Evolutionary conservation across 2,113 vertebrate genomes (phyloP), one percentile per base, ranked within the genome.

Genomic region (Mola mola): DNA sequence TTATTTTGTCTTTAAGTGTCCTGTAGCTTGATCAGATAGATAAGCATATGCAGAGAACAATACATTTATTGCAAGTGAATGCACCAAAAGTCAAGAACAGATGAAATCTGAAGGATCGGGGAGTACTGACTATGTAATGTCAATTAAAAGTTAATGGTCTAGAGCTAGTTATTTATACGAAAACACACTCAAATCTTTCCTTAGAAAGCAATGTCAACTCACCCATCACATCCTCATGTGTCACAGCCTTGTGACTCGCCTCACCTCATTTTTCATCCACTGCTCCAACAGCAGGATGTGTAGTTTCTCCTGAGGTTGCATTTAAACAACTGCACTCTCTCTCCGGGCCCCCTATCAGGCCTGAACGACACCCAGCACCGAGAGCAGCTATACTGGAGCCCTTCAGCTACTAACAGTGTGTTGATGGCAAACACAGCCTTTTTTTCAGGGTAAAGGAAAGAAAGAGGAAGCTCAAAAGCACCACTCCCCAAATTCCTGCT

Each of bases 401-500:
- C 41, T 59, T 40, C 40, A 53, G 53, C 21, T 41, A 9, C 13
- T 13, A 42, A 2, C 40, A 33, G 34, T 6, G 11, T 12, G 22
- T 6, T 68, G 29, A 60, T n/a, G n/a, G n/a, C 25, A 70, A 72
- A 50, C 24, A 74, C 6, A 57, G 31, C 57, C n/a, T 50, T 69
- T 71, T 69, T 52, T 65, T 64, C 40, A 65, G 61, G 67, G 68
- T 19, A 69, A 62, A 20, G 20, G 29, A 33, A 63, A 74, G 71
- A 52, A 77, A 81, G 66, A 75, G 87, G 85, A 91, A 89, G 75
- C 75, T 82, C 85, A 47, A 29, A 78, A 79, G 67, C 2, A 34
- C 69, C 77, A 82, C 87, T 82, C 87, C 87, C 83, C 24, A 52
- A 86, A 89, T 84, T 82, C 81, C 72, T 88, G 64, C 57, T 37